Conservation (phyloP, 1,140 invertebrate species). For the Papilio glaucus region DNA sequence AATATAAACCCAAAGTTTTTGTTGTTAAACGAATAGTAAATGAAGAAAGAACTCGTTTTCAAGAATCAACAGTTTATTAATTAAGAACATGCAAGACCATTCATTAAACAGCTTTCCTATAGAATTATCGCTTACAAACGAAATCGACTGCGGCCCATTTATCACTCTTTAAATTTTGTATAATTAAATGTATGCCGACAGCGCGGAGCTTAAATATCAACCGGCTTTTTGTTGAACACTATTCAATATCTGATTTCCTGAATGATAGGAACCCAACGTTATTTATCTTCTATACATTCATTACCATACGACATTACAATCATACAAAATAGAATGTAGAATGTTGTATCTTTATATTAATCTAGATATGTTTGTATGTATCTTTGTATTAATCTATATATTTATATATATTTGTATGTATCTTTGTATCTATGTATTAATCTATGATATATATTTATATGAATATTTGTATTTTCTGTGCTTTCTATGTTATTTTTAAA, state of each 20-base stretch:
- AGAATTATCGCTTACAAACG: conserved; percentile 30
- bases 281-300: conserved; percentile 6
- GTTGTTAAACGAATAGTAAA: conserved; percentile 1
- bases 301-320: background rate
- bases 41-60: background rate
- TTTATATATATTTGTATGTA: too few species aligned
- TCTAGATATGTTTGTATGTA: too few species aligned
- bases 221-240: conserved; percentile 1
- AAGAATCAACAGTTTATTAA: conserved; percentile 13
- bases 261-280: conserved; percentile 1
- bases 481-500: too few species aligned
- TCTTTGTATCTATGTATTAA: too few species aligned
- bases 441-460: too few species aligned
- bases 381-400: too few species aligned
- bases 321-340: too few species aligned
- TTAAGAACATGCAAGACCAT: conserved; percentile 29
- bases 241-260: conserved; percentile 16
- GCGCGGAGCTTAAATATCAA: conserved; percentile 25
- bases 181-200: conserved; percentile 26
- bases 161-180: conserved; percentile 26
- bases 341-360: too few species aligned
- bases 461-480: too few species aligned
- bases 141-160: background rate
- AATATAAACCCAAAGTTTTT: too few species aligned
- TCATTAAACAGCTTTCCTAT: conserved; percentile 34